Evolutionary conservation across 2,888 invertebrate species (phyloP), one percentile per base, ranked within the genome.

Genomic region (Brachycybe producta): DNA sequence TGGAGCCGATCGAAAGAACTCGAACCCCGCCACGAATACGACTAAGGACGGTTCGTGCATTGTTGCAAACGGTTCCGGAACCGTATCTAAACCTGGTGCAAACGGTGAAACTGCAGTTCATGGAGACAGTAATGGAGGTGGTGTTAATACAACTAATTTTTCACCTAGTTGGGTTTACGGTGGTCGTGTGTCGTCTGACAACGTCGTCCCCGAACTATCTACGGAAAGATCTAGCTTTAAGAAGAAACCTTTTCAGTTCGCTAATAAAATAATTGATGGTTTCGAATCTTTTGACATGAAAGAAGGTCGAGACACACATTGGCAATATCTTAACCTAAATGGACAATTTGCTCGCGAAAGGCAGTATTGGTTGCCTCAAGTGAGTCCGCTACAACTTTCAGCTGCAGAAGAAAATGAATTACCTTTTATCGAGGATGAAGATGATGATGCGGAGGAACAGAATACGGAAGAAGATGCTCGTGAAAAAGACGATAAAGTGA

Each of bases 81-180:
- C 24, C 5, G 43, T 43, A 15, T 27, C 15, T 19, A 19, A 21
- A 5, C 43, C 27, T n/a, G 19, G 27, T n/a, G 24, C 23, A 7
- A 15, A 26, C 23, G 28, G 15, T 15, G 28, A 27, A 15, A 43
- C 43, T 15, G 2, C 43, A 15, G 24, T 15, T 26, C n/a, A 15
- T 8, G 43, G 17, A 23, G 13, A 19, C n/a, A n/a, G n/a, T 15
- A 17, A 28, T 15, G 27, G 43, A 13, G 28, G 28, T 7, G n/a
- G n/a, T 7, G 38, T 7, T 13, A 15, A 38, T 13, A 27, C 27
- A 11, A 28, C 27, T 3, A 27, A 27, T n/a, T 23, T n/a, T 21
- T 15, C 43, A 27, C 43, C 43, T 4, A n/a, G 27, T 32, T 45
- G 45, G 45, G 45, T 45, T 32, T 45, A 45, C 21, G 43, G 43